Evolutionary conservation across 1,140 invertebrate species (phyloP), one percentile per base, ranked within the genome.

Genomic region (Belonocnema kinseyi): DNA sequence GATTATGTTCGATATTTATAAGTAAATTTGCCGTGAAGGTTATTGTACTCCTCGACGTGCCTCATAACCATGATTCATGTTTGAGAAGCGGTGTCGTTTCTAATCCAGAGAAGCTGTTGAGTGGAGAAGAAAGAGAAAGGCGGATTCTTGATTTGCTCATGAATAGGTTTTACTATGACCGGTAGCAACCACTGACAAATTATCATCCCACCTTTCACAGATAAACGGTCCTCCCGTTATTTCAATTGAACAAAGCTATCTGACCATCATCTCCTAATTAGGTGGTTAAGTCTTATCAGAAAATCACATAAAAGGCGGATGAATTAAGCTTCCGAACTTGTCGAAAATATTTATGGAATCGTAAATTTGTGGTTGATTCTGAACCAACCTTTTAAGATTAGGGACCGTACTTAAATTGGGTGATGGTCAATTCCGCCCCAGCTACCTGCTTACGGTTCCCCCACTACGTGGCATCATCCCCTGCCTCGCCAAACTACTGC

Each of bases 101-200:
- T 33, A 66, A 66, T 66, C 61, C n/a, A 4, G 61, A 66, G 61
- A 66, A 11, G 40, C 7, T 10, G 33, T 66, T 66, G 61, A 66
- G 46, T 66, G 61, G 26, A 46, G 21, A 66, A 66, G 61, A 66
- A 66, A 66, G 61, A 40, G 61, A 66, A 66, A 66, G 61, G 61
- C 33, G 61, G 61, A 46, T 46, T 6, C 33, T 26, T 14, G 61
- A 66, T 66, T 66, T 33, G 26, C 33, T 66, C 26, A 66, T 66
- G 61, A 66, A 66, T 66, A 66, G 61, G 40, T 16, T 33, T 33
- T 61, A 58, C 19, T 58, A 26, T 61, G 33, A 46, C 40, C 61
- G 33, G 61, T 66, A 66, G 61, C 26, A 6, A 66, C 61, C n/a
- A 40, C 14, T 33, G 61, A 66, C 61, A 66, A 66, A 66, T 66